Conservation (phyloP, 2,888 invertebrate genomes). For the Cecidostiba fungosa region DNA sequence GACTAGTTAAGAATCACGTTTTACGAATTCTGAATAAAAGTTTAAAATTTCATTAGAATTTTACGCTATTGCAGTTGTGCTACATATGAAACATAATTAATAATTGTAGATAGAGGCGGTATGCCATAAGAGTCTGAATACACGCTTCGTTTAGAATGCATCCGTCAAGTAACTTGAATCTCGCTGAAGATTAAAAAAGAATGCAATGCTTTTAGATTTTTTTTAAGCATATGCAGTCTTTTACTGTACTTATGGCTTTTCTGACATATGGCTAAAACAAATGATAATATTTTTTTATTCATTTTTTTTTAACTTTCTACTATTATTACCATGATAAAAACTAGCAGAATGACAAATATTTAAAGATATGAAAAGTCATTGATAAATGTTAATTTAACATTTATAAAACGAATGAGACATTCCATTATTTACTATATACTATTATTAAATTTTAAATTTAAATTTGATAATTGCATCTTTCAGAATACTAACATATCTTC, state of each 20-base stretch:
- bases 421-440: not conserved
- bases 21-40: not conserved
- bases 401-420: not conserved
- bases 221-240: not conserved
- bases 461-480: not conserved
- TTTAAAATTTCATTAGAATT: constrained; percentile 4
- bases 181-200: not conserved
- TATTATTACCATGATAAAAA: not conserved
- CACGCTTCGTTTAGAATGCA: constrained; percentile 9
- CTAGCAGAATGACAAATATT: not conserved
- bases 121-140: constrained; percentile 45
- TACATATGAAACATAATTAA: constrained; percentile 11
- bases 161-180: not conserved
- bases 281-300: not conserved
- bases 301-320: not conserved
- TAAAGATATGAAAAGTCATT: not conserved
- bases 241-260: constrained; percentile 34
- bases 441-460: not conserved
- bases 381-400: not conserved
- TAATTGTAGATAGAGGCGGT: not conserved
- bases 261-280: not conserved
- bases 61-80: not conserved
- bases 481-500: constrained; percentile 14
- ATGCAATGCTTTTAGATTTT: not conserved
- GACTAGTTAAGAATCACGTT: not conserved